phyloP scores from a whole-genome alignment of 2,888 invertebrate species.

The Pseudococcus longispinus region DNA sequence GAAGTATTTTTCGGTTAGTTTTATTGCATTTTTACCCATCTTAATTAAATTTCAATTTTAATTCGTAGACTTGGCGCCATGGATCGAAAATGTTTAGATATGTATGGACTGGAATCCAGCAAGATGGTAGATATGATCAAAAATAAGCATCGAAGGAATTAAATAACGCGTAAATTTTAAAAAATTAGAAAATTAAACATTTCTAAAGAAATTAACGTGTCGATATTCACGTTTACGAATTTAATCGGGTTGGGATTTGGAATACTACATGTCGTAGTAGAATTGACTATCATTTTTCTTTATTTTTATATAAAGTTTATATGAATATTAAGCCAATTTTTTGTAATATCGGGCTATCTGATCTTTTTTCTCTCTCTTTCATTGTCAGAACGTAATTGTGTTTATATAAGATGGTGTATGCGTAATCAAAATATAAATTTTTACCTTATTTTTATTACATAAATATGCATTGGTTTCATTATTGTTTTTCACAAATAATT shows the following conservation, averaged over 20 bases:
- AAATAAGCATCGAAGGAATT: conserved; percentile 8
- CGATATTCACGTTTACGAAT: background rate
- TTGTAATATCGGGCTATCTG: background rate
- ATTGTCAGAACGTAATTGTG: background rate
- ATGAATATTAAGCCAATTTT: background rate
- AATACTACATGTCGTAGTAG: background rate
- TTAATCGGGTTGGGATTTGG: background rate
- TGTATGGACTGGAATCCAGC: conserved; percentile 69
- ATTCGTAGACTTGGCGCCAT: conserved; percentile 68
- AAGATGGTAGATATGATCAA: conserved; percentile 60
- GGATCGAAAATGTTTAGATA: conserved; percentile 68
- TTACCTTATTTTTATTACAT: background rate
- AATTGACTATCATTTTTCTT: background rate
- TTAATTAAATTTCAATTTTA: conserved; percentile 54
- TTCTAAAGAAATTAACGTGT: background rate
- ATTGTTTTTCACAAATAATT: background rate
- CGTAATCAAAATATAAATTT: conserved; percentile 24
- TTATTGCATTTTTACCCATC: conserved; percentile 38
- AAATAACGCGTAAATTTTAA: too few species aligned
- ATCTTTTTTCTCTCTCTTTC: background rate
- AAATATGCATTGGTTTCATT: background rate
- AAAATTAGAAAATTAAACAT: too few species aligned
- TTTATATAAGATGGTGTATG: background rate
- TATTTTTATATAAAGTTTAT: background rate
- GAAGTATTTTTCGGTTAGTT: background rate